These are phyloP conservation scores for Menidia beryllina DNA, from an alignment of 2,113 vertebrate species.

Conservation along the genomic window DNA sequence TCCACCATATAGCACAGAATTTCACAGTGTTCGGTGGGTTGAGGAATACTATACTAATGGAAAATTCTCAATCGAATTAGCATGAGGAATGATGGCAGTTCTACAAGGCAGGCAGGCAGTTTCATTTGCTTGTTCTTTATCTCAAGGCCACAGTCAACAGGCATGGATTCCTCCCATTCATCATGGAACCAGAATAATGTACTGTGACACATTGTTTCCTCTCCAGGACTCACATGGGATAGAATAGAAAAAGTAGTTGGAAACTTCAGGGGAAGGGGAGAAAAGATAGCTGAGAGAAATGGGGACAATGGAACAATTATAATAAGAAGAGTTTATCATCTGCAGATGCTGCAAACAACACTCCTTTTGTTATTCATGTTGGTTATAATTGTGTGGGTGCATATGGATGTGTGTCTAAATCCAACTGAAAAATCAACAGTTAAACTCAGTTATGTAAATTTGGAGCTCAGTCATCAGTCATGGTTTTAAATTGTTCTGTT, in stretches of 20 bases:
- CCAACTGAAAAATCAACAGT: too few relatives aligned
- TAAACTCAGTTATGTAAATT: too few relatives aligned
- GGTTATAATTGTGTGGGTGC: background rate
- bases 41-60: conserved; percentile 45
- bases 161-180: conserved; percentile 65
- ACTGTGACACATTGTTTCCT: conserved; percentile 60
- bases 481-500: too few relatives aligned
- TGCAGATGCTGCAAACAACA: conserved; percentile 7
- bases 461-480: too few relatives aligned
- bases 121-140: conserved; percentile 81
- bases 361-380: conserved; percentile 17
- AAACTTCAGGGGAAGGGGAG: conserved; percentile 30
- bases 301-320: conserved; percentile 21
- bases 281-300: conserved; percentile 28
- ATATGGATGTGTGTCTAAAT: background rate
- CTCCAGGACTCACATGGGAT: conserved; percentile 45
- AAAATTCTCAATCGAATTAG: conserved; percentile 79
- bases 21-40: conserved; percentile 60
- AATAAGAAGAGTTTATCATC: conserved; percentile 13
- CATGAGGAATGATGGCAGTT: conserved; percentile 67
- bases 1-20: background rate
- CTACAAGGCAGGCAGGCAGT: conserved; percentile 57
- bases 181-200: conserved; percentile 68
- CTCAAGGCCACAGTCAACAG: conserved; percentile 71
- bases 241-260: conserved; percentile 40